Percentiles rank a stretch among this genome's conserved stretches.
Conservation (phyloP, 1,140 invertebrate genomes). For the Tribolium madens region DNA sequence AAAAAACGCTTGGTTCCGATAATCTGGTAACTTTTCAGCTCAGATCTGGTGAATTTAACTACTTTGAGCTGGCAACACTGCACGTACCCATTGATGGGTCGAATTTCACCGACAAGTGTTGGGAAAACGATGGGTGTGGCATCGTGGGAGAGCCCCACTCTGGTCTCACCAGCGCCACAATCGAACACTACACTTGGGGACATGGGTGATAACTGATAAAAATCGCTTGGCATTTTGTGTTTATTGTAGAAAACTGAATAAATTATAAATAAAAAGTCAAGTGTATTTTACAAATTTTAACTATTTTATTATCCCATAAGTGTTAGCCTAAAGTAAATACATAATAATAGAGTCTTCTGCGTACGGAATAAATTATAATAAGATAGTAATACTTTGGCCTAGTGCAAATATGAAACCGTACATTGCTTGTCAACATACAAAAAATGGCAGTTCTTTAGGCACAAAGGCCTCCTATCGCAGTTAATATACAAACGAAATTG, state of each 20-base stretch:
- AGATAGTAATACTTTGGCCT: constrained; percentile 65
- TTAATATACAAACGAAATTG: constrained; percentile 37
- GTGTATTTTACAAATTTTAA: constrained; percentile 56
- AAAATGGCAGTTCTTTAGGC: constrained; percentile 59
- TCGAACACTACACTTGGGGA: too few relatives aligned
- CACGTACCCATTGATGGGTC: too few relatives aligned
- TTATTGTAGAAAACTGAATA: constrained; percentile 51
- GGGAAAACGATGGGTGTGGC: too few relatives aligned
- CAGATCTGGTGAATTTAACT: too few relatives aligned
- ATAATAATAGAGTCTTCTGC: constrained; percentile 60
- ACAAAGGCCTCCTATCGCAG: constrained; percentile 47
- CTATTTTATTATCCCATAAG: constrained; percentile 61
- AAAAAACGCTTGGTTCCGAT: too few relatives aligned
- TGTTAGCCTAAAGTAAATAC: constrained; percentile 62
- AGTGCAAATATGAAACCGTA: constrained; percentile 55
- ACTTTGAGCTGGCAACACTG: too few relatives aligned
- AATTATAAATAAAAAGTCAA: constrained; percentile 53
- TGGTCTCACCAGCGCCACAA: too few relatives aligned
- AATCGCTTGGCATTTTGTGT: constrained; percentile 13
- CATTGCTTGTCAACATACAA: constrained; percentile 28
- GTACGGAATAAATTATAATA: constrained; percentile 63
- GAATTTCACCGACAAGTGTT: too few relatives aligned
- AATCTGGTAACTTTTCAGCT: too few relatives aligned
- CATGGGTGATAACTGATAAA: too few relatives aligned
- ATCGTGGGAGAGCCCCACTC: too few relatives aligned